phyloP scores from a whole-genome alignment of 1,140 invertebrate species.

The Metopolophium dirhodum region DNA sequence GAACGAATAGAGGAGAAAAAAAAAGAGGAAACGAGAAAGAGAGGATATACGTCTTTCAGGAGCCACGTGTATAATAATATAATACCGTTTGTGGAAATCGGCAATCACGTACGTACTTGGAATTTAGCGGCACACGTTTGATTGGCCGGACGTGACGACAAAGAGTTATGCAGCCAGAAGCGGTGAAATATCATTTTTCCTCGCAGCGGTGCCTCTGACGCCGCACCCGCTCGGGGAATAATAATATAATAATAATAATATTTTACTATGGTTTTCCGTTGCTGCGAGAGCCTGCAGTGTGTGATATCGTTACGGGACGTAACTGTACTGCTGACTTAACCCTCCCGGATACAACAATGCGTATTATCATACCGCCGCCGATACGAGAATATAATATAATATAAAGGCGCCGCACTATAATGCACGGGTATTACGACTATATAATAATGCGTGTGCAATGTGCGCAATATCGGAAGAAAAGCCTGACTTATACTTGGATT shows the following conservation, averaged over 20 bases:
- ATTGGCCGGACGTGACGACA: conserved; percentile 49
- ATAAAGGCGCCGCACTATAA: neutral
- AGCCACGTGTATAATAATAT: neutral
- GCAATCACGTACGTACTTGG: conserved; percentile 47
- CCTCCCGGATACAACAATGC: neutral
- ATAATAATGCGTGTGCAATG: neutral
- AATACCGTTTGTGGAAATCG: conserved; percentile 2
- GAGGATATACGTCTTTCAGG: neutral
- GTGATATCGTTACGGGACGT: neutral
- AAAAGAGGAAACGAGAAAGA: neutral
- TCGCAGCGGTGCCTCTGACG: too few relatives aligned
- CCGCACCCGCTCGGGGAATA: neutral
- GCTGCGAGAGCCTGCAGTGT: neutral
- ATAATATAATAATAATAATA: neutral
- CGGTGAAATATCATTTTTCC: conserved; percentile 22
- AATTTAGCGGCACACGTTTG: conserved; percentile 42
- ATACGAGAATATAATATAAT: neutral
- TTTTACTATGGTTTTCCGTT: neutral
- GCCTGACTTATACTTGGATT: neutral
- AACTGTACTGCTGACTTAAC: neutral
- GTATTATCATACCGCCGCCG: neutral
- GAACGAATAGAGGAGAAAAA: neutral
- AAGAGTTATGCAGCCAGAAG: neutral
- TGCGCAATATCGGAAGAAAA: neutral
- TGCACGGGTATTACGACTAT: neutral